Base-by-base conservation (phyloP, 1,140 invertebrate species). In the Brachionus rotundiformis region DNA sequence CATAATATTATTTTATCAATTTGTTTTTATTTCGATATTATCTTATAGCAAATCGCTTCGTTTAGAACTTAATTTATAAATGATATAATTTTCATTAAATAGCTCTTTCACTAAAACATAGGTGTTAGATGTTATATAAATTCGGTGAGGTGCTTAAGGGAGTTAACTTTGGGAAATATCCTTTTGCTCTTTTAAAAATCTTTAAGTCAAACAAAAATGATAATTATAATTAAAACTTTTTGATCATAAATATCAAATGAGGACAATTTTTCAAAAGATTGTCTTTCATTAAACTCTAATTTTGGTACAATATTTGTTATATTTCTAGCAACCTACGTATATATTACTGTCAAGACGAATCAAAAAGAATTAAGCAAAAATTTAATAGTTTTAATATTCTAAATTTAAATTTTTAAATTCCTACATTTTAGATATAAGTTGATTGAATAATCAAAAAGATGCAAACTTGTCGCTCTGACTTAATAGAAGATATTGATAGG, bases 401-500 rank as follows among this genome's bases (percentile, higher is more conserved):
- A n/a, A n/a, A n/a, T n/a, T n/a, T n/a, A n/a, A n/a, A n/a, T n/a
- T n/a, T n/a, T n/a, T n/a, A n/a, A n/a, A n/a, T n/a, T n/a, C n/a
- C n/a, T n/a, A n/a, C n/a, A n/a, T n/a, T n/a, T n/a, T n/a, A n/a
- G n/a, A n/a, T n/a, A n/a, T n/a, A n/a, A n/a, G n/a, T n/a, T n/a
- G n/a, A n/a, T n/a, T n/a, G n/a, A n/a, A n/a, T n/a, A 4, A 0
- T 36, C 33, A 41, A 49, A 19, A 5, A 54, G 2, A 73, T 73
- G 36, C 68, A 23, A 19, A 8, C 8, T 41, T 23, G 68, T 73
- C 23, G 36, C 41, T 73, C 68, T 25, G 41, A 73, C 25, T 10
- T 73, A 25, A 25, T 73, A 25, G 68, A 73, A 73, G 39, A 44
- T n/a, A 73, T 73, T 44, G 68, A 73, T 25, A 41, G 36, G 10